Evolutionary conservation across 2,888 invertebrate species (phyloP).

Genomic region (Polietes domitor): DNA sequence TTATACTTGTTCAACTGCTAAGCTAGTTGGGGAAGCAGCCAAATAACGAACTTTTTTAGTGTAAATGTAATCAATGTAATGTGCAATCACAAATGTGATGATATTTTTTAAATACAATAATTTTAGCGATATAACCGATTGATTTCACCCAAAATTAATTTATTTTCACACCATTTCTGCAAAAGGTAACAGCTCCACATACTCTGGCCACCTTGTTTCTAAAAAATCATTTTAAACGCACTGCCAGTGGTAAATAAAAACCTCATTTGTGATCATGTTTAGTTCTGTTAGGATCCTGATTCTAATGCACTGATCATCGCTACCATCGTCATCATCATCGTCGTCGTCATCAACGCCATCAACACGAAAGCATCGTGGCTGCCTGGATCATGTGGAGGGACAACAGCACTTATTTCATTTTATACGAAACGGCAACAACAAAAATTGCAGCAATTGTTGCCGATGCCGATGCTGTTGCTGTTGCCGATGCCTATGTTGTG

Average conservation of each 20-base stretch:
- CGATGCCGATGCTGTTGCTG: conserved; percentile 43
- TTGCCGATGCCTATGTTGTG: conserved; percentile 39
- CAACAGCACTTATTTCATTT: conserved; percentile 56
- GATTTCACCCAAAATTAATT: no score
- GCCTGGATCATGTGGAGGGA: conserved; percentile 63
- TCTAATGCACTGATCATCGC: conserved; percentile 62
- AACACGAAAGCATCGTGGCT: conserved; percentile 53
- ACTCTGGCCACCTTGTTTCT: conserved; percentile 15
- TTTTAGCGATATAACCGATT: no score
- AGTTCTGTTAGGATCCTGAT: conserved; percentile 64
- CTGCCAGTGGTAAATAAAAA: conserved; percentile 35
- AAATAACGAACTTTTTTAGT: no score
- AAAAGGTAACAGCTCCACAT: no score
- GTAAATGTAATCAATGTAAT: no score
- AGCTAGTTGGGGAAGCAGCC: no score
- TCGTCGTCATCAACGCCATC: conserved; percentile 61
- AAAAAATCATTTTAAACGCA: conserved; percentile 41
- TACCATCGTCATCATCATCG: conserved; percentile 47
- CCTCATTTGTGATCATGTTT: conserved; percentile 53
- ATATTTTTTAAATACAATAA: no score
- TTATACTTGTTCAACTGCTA: no score
- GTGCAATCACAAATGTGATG: no score
- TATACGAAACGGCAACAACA: conserved; percentile 50
- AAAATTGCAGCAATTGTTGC: conserved; percentile 58
- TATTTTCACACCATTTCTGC: no score